Conservation (phyloP, 2,797 vertebrate genomes). For the Catostomus latipinnis region DNA sequence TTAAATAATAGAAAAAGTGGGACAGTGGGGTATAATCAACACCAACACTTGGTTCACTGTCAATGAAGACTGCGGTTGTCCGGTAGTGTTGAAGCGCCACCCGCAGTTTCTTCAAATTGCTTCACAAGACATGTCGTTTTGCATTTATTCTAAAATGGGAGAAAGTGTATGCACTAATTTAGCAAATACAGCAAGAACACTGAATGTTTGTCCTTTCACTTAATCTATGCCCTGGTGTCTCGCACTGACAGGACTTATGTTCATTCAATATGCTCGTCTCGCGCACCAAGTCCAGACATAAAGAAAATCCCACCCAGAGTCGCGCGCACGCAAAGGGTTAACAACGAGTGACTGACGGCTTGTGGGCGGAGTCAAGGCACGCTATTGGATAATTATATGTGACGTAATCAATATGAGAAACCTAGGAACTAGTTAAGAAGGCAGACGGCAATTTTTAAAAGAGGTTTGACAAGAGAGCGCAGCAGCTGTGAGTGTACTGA, state of each 20-base stretch:
- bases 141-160: background rate
- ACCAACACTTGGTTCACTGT: background rate
- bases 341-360: conserved; percentile 23
- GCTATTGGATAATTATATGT: conserved; percentile 78
- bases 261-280: conserved; percentile 55
- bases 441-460: conserved; percentile 77
- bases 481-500: conserved; percentile 8
- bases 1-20: conserved; percentile 37
- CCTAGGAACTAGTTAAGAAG: conserved; percentile 85
- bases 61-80: background rate
- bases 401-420: conserved; percentile 76
- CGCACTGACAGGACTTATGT: conserved; percentile 11
- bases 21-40: conserved; percentile 8
- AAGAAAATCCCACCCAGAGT: conserved; percentile 58
- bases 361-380: conserved; percentile 59
- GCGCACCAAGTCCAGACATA: conserved; percentile 52
- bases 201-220: conserved; percentile 20
- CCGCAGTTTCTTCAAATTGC: conserved; percentile 59
- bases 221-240: conserved; percentile 33
- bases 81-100: conserved; percentile 69
- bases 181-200: conserved; percentile 5
- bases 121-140: background rate
- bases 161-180: background rate
- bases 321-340: conserved; percentile 38
- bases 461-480: conserved; percentile 53